phyloP scores from a whole-genome alignment of 2,113 vertebrate species.

The Mustelus asterias region DNA sequence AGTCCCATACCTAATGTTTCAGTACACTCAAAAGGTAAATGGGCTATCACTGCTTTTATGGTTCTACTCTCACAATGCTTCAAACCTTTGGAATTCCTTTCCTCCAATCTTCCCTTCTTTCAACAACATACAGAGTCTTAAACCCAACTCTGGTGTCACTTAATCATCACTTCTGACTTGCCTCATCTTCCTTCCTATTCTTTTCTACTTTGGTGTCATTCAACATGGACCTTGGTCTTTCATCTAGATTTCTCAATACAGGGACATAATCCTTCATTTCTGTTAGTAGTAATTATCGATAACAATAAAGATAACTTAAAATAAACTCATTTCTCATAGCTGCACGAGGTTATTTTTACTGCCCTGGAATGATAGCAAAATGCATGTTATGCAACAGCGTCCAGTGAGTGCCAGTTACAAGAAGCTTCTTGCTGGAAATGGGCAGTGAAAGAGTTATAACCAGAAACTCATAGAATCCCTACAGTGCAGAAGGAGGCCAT shows the following conservation, averaged over 20 bases:
- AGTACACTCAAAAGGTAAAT: not conserved
- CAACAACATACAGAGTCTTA: not conserved
- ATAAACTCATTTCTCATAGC: not conserved
- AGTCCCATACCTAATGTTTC: not conserved
- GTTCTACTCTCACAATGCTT: not conserved
- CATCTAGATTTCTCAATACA: conserved; percentile 6
- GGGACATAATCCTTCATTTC: not conserved
- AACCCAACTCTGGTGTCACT: not conserved
- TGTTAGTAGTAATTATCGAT: not conserved
- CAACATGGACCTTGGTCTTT: not conserved
- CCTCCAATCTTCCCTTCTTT: not conserved
- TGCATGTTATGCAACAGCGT: not conserved
- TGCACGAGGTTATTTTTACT: not conserved
- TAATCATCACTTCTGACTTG: not conserved
- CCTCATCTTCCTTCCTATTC: not conserved
- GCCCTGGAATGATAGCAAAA: not conserved
- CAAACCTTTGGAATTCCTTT: not conserved
- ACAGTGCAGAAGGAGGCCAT: too few relatives aligned
- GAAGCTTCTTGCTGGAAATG: not conserved
- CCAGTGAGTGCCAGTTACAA: not conserved
- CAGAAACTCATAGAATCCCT: not conserved
- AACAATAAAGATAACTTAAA: conserved; percentile 18
- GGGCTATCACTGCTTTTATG: not conserved
- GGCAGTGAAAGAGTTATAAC: not conserved
- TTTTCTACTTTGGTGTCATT: not conserved